Evolutionary conservation across 2,797 vertebrate species (phyloP), one percentile per base, ranked within the genome.

Genomic region (Ceryle rudis): DNA sequence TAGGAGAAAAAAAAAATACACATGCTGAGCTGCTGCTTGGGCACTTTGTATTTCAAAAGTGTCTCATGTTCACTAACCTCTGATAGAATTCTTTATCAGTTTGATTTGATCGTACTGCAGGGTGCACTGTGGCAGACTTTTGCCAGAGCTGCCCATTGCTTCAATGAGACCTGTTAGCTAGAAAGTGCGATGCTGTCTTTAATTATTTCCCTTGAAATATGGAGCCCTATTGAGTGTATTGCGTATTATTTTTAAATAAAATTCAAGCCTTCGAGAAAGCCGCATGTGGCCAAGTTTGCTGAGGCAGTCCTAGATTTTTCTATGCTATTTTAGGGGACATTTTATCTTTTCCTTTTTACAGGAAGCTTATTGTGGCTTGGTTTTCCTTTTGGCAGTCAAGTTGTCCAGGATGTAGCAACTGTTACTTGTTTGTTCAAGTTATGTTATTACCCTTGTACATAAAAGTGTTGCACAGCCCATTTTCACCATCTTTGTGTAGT

Each of bases 61-160:
- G 65, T 79, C 93, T 96, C 70, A 90, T 95, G 91, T 94, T 94
- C 95, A 44, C 75, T 95, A 95, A 86, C 87, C 89, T 93, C 81
- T 95, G 80, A 96, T 88, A 90, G 91, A 96, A 95, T 94, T 89
- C 81, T 93, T 96, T 96, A 95, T 93, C 89, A 90, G 62, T 81
- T 91, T 95, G 91, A 82, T 96, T 94, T 95, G 77, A 95, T 91
- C 16, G 6, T 97, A 84, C 84, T 86, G 89, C 54, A 91, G 82
- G 87, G 75, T 90, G 72, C 93, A 92, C 70, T 72, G 93, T 93
- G 66, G 65, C 70, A 94, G 93, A 79, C 70, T 94, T 97, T 91
- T 93, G 54, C 91, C 62, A 88, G 46, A 86, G 75, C 82, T 95
- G 89, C 65, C 93, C 87, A 93, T 62, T 93, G 93, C 91, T 97